A percentile compares a stretch with the other conserved stretches of the same genome.
These are phyloP conservation scores for Garra rufa DNA, from an alignment of 2,113 vertebrate genomes.

Conservation along the genomic window DNA sequence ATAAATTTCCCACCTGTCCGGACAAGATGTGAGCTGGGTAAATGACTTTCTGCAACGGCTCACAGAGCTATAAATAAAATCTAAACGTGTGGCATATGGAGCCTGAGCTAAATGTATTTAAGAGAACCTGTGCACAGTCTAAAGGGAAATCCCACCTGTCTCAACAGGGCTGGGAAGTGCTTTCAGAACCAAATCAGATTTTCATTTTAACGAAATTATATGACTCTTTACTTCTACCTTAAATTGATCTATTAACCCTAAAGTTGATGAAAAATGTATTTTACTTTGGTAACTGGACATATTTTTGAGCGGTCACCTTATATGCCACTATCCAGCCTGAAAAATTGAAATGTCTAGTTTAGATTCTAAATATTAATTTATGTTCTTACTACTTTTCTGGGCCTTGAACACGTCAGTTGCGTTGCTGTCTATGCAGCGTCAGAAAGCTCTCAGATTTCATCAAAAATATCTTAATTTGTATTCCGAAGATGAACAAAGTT, in stretches of 20 bases:
- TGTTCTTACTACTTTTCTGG: too few species aligned
- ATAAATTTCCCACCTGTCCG: constrained; percentile 24
- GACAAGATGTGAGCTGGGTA: constrained; percentile 50
- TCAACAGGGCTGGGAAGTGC: background rate
- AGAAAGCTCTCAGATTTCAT: too few species aligned
- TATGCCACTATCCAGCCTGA: too few species aligned
- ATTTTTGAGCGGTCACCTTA: too few species aligned
- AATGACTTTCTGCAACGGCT: constrained; percentile 41
- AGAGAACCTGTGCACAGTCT: constrained; percentile 57
- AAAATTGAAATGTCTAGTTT: too few species aligned
- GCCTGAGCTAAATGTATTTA: constrained; percentile 48
- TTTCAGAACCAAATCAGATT: background rate
- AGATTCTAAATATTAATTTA: too few species aligned
- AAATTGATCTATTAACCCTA: background rate
- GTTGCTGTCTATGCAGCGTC: too few species aligned
- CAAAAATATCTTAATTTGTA: too few species aligned
- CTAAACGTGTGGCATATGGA: constrained; percentile 47
- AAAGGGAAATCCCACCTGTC: constrained; percentile 1
- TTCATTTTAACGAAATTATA: background rate
- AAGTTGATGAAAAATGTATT: too few species aligned
- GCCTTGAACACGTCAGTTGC: too few species aligned
- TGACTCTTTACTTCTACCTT: background rate
- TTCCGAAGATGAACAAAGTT: too few species aligned
- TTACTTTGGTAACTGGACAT: too few species aligned
- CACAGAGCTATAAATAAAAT: constrained; percentile 64